Percentiles rank a stretch among this genome's conserved stretches.
These are phyloP conservation scores for Valencia hispanica DNA, from an alignment of 2,797 vertebrate genomes.

Conservation along the genomic window DNA sequence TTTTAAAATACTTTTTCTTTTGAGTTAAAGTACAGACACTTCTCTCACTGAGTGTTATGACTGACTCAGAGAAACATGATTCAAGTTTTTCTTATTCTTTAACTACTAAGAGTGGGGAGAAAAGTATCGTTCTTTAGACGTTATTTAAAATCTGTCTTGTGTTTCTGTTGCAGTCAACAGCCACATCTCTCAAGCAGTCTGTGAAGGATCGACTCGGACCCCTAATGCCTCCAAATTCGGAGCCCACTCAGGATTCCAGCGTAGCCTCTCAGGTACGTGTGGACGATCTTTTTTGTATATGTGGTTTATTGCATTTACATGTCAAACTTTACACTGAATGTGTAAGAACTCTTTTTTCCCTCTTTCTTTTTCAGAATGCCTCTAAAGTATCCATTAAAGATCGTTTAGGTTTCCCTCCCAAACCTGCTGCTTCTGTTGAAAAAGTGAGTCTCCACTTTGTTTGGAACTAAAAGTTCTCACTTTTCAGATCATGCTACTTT, in stretches of 20 bases:
- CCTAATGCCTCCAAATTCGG: conserved; percentile 83
- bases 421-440: conserved; percentile 86
- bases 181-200: conserved; percentile 89
- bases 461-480: background rate
- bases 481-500: background rate
- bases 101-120: background rate
- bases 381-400: conserved; percentile 93
- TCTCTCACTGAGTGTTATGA: background rate
- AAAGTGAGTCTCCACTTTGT: conserved; percentile 78
- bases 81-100: background rate
- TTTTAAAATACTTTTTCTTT: background rate
- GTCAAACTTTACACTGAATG: conserved; percentile 22
- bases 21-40: background rate
- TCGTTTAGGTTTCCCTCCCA: conserved; percentile 89
- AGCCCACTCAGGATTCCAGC: conserved; percentile 84
- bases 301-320: conserved; percentile 25
- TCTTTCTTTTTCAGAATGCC: conserved; percentile 79
- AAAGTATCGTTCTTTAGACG: background rate
- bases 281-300: background rate
- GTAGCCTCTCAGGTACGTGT: conserved; percentile 84
- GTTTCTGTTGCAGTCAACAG: conserved; percentile 74
- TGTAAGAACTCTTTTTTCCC: conserved; percentile 11
- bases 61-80: background rate
- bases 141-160: conserved; percentile 44
- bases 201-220: conserved; percentile 96